These are phyloP conservation scores for Epizoanthus rinbou DNA, from an alignment of 92 coral and sea anemone genomes.

Conservation along the genomic window DNA sequence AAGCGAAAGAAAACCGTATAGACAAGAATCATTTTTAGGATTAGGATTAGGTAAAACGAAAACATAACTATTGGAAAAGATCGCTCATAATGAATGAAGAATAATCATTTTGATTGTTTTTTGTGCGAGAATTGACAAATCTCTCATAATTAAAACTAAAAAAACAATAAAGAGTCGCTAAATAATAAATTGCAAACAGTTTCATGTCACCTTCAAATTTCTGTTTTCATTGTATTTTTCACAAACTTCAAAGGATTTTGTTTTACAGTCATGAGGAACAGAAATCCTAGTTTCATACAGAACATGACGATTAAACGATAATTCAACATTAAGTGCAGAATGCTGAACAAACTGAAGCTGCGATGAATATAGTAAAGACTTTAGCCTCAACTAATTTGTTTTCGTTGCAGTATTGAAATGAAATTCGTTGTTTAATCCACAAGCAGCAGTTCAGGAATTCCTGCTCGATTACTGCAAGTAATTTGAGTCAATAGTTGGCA, in stretches of 20 bases:
- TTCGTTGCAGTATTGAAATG: constrained; percentile 12
- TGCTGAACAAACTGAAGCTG: background rate
- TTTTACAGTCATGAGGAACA: constrained; percentile 9
- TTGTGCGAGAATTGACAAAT: background rate
- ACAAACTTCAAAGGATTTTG: background rate
- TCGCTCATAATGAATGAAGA: background rate
- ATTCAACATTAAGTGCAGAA: background rate
- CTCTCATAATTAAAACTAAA: constrained; percentile 31
- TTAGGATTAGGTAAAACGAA: too few relatives aligned
- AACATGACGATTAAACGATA: constrained; percentile 2
- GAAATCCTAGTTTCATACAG: background rate
- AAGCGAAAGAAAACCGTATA: too few relatives aligned
- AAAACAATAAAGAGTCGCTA: constrained; percentile 35
- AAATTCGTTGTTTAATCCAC: constrained; percentile 5
- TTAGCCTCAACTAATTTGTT: background rate
- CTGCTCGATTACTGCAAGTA: background rate
- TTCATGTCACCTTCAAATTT: constrained; percentile 4
- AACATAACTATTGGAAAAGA: too few relatives aligned
- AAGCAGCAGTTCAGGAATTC: background rate
- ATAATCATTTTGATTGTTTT: background rate
- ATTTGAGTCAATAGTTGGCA: background rate
- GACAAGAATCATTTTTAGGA: too few relatives aligned
- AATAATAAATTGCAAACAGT: constrained; percentile 42
- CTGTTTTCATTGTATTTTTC: constrained; percentile 18
- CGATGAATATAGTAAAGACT: background rate